phyloP scores from a whole-genome alignment of 2,888 invertebrate species.

The Spisula subtruncata region DNA sequence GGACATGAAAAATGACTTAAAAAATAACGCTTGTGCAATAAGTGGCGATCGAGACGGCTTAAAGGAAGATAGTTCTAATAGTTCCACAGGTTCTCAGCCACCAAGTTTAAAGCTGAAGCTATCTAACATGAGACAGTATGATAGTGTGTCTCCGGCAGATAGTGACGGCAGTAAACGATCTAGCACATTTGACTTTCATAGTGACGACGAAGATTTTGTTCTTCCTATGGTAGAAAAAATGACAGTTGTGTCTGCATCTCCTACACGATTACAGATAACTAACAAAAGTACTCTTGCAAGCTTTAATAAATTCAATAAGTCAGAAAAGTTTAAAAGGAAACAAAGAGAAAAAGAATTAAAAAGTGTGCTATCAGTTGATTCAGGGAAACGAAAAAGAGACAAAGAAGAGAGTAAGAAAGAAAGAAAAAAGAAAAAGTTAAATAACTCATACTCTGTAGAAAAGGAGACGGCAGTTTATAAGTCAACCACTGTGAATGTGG shows the following conservation, averaged over 20 bases:
- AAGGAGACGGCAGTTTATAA: slow-evolving; percentile 80
- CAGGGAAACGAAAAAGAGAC: slow-evolving; percentile 80
- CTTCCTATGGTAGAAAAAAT: slow-evolving; percentile 70
- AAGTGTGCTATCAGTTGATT: slow-evolving; percentile 70
- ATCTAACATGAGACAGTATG: slow-evolving; percentile 68
- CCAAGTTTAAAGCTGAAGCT: slow-evolving; percentile 73
- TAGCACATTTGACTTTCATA: slow-evolving; percentile 82
- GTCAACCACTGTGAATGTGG: slow-evolving; percentile 80
- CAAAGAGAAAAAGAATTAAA: slow-evolving; percentile 74
- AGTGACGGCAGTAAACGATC: slow-evolving; percentile 71
- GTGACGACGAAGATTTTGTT: slow-evolving; percentile 83
- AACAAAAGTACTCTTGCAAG: slow-evolving; percentile 78
- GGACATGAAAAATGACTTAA: slow-evolving; percentile 68
- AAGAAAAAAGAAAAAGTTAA: slow-evolving; percentile 78
- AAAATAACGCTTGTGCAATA: slow-evolving; percentile 51
- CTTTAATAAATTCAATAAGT: slow-evolving; percentile 76
- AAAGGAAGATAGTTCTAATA: slow-evolving; percentile 50
- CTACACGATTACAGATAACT: slow-evolving; percentile 80
- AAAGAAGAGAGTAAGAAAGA: slow-evolving; percentile 82
- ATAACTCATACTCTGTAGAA: slow-evolving; percentile 72
- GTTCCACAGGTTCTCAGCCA: slow-evolving; percentile 53
- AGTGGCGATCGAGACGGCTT: slow-evolving; percentile 64
- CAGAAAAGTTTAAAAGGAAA: slow-evolving; percentile 82
- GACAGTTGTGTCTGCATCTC: slow-evolving; percentile 77
- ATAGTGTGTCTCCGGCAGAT: slow-evolving; percentile 70